Conservation (phyloP, 53 echinoderm and acorn worm species). For the Paracentrotus lividus region DNA sequence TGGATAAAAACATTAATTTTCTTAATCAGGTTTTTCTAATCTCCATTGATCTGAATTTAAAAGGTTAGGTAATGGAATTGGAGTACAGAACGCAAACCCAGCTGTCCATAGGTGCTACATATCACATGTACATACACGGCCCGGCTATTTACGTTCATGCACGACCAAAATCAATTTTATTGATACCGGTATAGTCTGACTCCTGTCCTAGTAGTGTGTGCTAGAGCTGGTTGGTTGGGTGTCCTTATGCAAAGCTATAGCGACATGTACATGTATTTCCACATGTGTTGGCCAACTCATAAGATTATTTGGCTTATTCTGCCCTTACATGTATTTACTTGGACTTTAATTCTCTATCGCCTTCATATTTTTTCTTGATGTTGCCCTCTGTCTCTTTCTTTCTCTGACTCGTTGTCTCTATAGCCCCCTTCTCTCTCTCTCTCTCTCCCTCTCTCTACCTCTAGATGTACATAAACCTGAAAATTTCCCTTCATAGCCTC, state of each 20-base stretch:
- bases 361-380: too few species aligned
- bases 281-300: conserved; percentile 31
- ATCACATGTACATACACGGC: conserved; percentile 66
- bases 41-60: conserved; percentile 36
- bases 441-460: conserved; percentile 6
- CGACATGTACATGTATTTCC: conserved; percentile 45
- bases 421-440: not conserved
- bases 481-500: not conserved
- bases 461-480: not conserved
- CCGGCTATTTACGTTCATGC: conserved; percentile 62
- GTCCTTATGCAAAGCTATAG: too few species aligned
- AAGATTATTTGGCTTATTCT: conserved; percentile 44
- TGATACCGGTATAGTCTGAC: conserved; percentile 51
- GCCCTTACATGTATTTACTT: too few species aligned
- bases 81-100: conserved; percentile 17
- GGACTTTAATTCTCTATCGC: too few species aligned
- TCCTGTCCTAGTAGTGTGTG: conserved; percentile 25
- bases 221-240: not conserved
- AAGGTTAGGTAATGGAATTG: conserved; percentile 50
- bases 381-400: not conserved
- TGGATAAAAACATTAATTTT: conserved; percentile 12
- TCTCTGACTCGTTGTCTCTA: not conserved
- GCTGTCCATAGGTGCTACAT: conserved; percentile 47
- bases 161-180: conserved; percentile 67
- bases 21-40: not conserved